Conservation (phyloP, 1,140 invertebrate species). For the Parapsyche elsis region DNA sequence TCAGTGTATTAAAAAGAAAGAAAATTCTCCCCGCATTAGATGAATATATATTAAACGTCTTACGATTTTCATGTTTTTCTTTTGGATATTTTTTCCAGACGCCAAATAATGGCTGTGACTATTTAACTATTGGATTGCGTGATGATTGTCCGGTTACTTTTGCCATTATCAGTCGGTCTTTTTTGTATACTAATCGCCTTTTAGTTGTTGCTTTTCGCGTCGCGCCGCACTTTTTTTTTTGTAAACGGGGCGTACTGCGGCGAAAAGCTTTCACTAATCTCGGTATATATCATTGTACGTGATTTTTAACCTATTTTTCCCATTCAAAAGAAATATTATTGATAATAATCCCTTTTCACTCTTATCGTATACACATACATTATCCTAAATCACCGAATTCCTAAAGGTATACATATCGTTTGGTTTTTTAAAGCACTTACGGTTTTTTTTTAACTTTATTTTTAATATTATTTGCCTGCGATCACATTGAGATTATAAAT, state of each 20-base stretch:
- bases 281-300: neutral
- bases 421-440: no score
- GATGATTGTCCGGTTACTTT: slow-evolving; percentile 35
- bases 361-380: no score
- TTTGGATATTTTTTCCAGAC: neutral
- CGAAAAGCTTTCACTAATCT: neutral
- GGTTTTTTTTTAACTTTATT: no score
- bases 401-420: no score
- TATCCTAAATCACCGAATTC: no score
- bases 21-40: neutral
- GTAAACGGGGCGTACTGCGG: slow-evolving; percentile 16
- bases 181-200: slow-evolving; percentile 37
- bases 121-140: slow-evolving; percentile 31
- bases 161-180: slow-evolving; percentile 27
- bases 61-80: neutral
- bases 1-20: no score
- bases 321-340: neutral
- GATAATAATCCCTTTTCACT: neutral
- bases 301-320: neutral
- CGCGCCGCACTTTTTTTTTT: neutral
- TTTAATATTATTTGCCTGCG: no score
- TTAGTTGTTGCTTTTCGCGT: slow-evolving; percentile 2
- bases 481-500: no score
- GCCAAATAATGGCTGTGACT: neutral
- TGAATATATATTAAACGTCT: neutral